phyloP scores from a whole-genome alignment of 2,113 vertebrate genomes.

The Protomyctophum bolini region DNA sequence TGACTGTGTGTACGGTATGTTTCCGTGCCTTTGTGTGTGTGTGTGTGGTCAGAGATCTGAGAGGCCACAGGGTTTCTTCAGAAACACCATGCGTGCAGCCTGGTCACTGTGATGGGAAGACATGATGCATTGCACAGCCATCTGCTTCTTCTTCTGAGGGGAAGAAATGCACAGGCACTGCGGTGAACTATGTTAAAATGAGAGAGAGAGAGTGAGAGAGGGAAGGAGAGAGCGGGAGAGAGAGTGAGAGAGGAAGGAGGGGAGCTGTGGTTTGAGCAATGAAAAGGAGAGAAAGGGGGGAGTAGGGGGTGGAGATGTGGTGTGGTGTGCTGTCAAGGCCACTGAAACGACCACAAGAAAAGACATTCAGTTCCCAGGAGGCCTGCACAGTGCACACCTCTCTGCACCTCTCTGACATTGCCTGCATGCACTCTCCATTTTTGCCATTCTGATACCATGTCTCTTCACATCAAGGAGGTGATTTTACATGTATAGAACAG shows the following conservation, averaged over 20 bases:
- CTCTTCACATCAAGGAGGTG: not conserved
- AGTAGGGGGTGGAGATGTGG: not conserved
- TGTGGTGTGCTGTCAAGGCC: slow-evolving; percentile 33
- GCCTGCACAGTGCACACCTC: not conserved
- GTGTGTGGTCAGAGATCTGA: slow-evolving; percentile 27
- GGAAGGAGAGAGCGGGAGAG: not conserved
- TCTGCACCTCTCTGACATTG: not conserved
- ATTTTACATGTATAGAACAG: no score
- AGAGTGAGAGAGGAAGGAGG: not conserved
- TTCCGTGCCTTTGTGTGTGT: slow-evolving; percentile 16
- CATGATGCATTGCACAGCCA: slow-evolving; percentile 33
- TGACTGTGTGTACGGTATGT: slow-evolving; percentile 25
- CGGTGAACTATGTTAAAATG: slow-evolving; percentile 1
- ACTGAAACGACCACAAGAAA: slow-evolving; percentile 21
- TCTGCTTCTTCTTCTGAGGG: slow-evolving; percentile 11
- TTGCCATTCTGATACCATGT: not conserved
- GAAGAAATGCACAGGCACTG: slow-evolving; percentile 20
- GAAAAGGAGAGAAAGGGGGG: not conserved
- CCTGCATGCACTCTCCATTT: not conserved
- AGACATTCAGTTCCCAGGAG: not conserved
- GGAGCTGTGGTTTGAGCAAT: not conserved
- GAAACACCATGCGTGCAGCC: slow-evolving; percentile 16
- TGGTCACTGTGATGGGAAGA: slow-evolving; percentile 24
- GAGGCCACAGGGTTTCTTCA: slow-evolving; percentile 2
- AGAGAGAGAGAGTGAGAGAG: not conserved